Evolutionary conservation across 2,113 vertebrate species (phyloP).

Genomic region (Tichodroma muraria): DNA sequence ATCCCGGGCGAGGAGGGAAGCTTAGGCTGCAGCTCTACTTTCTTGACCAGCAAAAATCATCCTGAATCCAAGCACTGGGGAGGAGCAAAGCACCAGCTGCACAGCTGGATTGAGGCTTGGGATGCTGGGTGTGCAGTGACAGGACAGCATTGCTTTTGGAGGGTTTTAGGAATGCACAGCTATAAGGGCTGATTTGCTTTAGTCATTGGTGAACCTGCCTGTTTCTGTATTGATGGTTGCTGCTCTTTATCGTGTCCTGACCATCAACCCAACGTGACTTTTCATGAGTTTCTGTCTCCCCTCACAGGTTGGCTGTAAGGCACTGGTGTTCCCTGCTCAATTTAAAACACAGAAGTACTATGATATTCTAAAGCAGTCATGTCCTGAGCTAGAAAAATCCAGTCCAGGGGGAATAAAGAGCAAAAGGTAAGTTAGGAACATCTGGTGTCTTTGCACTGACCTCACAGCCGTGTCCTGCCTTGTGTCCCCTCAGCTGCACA

Average conservation of each 20-base stretch:
- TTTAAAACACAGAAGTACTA: slow-evolving; percentile 89
- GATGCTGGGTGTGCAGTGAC: background rate
- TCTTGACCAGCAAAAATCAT: background rate
- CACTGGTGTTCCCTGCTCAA: slow-evolving; percentile 80
- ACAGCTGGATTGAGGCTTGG: background rate
- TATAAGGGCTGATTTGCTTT: background rate
- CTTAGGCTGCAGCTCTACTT: background rate
- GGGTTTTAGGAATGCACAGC: background rate
- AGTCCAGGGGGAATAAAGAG: slow-evolving; percentile 81
- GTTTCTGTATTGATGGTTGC: background rate
- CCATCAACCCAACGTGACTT: background rate
- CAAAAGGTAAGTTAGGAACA: slow-evolving; percentile 72
- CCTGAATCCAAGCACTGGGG: background rate
- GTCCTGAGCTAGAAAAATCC: slow-evolving; percentile 82
- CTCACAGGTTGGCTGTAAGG: slow-evolving; percentile 85
- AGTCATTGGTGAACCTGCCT: background rate
- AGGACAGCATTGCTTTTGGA: background rate
- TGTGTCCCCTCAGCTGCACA: background rate
- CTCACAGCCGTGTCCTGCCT: background rate
- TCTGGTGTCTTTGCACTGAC: background rate
- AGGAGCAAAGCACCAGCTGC: background rate
- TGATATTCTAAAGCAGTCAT: slow-evolving; percentile 82
- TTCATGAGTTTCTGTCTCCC: background rate
- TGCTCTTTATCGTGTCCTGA: background rate
- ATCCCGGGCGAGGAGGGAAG: background rate